Conservation (phyloP, 53 echinoderm and acorn worm genomes). For the Patiria pectinifera region DNA sequence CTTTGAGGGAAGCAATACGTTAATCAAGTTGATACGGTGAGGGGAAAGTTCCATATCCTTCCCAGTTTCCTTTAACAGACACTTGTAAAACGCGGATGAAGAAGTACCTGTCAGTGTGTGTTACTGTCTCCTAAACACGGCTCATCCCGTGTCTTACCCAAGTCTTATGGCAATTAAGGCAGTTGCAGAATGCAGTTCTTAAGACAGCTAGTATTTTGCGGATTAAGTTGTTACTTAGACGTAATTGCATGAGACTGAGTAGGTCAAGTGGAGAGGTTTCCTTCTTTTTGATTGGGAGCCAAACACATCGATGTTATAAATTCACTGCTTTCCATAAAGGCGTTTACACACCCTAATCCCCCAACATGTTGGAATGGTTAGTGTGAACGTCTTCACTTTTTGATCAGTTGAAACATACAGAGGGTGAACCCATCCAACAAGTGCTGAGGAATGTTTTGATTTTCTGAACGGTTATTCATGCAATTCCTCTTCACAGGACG, state of each 20-base stretch:
- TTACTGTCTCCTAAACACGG: neutral
- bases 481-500: neutral
- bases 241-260: neutral
- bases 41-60: slow-evolving; percentile 60
- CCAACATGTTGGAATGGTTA: neutral
- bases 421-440: neutral
- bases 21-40: slow-evolving; percentile 35
- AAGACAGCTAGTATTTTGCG: too few species aligned
- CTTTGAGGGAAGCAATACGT: slow-evolving; percentile 48
- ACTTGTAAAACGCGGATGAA: slow-evolving; percentile 55
- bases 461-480: neutral
- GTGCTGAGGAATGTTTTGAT: neutral
- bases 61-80: slow-evolving; percentile 51
- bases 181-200: too few species aligned
- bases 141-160: neutral
- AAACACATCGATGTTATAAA: neutral
- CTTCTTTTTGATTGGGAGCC: neutral
- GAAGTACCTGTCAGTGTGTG: slow-evolving; percentile 52
- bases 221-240: neutral
- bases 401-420: neutral
- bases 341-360: neutral
- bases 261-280: neutral
- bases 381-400: neutral
- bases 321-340: too few species aligned
- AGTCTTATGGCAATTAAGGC: neutral